Base-by-base conservation (phyloP, 2,888 invertebrate genomes). In the Bursaphelenchus okinawaensis region DNA sequence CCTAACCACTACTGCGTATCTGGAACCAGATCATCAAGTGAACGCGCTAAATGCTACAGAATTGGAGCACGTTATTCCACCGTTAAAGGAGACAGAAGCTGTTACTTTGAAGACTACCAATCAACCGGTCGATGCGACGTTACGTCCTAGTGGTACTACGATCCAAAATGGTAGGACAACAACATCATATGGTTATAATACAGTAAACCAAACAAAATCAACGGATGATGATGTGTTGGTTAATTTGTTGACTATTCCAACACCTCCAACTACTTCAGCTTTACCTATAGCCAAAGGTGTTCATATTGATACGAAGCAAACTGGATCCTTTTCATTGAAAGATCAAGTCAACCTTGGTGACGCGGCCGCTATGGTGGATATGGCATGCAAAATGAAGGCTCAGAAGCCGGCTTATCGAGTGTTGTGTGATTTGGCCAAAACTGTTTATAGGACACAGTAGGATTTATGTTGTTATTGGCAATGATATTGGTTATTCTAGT, bases 311-410 rank as follows among this genome's bases (percentile, higher is more conserved):
- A 23, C 54, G 6, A 54, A 24, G 23, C 23, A 24, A 27, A 54
- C 54, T 12, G 54, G 54, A 12, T 54, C 54, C 4, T 24, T 23
- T 26, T 24, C 26, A n/a, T 54, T 26, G 24, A 59, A 59, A 9
- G 27, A 57, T 40, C 27, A 28, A n/a, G 28, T 22, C 16, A 26
- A 27, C 28, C 23, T 20, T 40, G 22, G 22, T 16, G 57, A 24
- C 28, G 22, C 57, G 29, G 60, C 60, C 9, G 60, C 31, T 3
- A 22, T 59, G 29, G 52, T 59, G 22, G 60, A 59, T 26, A 59
- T 52, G 60, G 60, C 60, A 9, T 59, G 60, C 52, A 29, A 59
- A 24, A 59, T 51, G 51, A 31, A 50, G 23, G 20, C 9, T 20
- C 20, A n/a, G 16, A 59, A 59, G 19, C 60, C 60, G 55, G 50